A percentile compares a stretch with the other conserved stretches of the same genome.
Conservation (phyloP, 2,888 invertebrate genomes). For the Phragmatobia fuliginosa region DNA sequence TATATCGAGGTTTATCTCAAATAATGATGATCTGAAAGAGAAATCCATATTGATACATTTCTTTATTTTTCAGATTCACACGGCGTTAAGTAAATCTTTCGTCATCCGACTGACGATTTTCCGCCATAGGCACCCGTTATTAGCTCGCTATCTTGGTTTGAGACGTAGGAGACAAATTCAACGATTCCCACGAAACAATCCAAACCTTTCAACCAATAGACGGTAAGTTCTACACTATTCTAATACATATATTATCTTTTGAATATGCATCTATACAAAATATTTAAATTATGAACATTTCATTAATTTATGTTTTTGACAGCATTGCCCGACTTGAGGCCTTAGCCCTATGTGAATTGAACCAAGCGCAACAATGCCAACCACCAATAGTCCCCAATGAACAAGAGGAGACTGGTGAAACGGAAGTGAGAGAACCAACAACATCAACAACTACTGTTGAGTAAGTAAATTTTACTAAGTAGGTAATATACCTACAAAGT, state of each 20-base stretch:
- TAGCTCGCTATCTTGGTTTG: not conserved
- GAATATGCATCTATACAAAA: not conserved
- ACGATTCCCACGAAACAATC: not conserved
- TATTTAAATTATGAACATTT: not conserved
- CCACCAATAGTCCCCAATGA: not conserved
- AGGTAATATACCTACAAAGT: not conserved
- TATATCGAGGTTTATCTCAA: too few relatives aligned
- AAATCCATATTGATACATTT: not conserved
- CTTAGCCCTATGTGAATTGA: not conserved
- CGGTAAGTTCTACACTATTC: not conserved
- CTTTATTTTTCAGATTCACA: conserved; percentile 8
- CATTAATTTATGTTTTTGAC: not conserved
- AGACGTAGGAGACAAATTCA: not conserved
- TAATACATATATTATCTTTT: not conserved
- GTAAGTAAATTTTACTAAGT: not conserved
- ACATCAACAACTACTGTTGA: not conserved
- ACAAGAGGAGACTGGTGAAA: not conserved
- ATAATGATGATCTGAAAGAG: too few relatives aligned
- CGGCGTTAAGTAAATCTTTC: not conserved
- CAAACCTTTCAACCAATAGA: not conserved
- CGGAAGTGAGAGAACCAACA: not conserved
- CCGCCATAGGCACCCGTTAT: conserved; percentile 11
- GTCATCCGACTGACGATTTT: not conserved
- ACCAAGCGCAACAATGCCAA: not conserved
- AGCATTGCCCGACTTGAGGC: not conserved